Evolutionary conservation across 2,888 invertebrate species (phyloP).

Genomic region (Blera fallax): DNA sequence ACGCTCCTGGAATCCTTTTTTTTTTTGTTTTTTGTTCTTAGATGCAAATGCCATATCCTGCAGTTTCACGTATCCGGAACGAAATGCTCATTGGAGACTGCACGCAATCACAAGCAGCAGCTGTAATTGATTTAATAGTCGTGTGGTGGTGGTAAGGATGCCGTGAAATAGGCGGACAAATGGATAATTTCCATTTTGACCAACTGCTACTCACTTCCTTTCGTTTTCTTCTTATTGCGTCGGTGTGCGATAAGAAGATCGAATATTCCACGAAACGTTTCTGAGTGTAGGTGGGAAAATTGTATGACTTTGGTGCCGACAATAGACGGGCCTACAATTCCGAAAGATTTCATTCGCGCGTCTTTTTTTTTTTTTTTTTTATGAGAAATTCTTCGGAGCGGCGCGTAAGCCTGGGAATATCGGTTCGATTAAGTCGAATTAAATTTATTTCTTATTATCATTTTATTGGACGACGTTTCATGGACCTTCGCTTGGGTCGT

Average conservation of each 20-base stretch:
- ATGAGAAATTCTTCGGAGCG: not conserved
- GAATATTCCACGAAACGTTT: slow-evolving; percentile 27
- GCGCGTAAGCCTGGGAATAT: slow-evolving; percentile 20
- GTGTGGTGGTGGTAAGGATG: slow-evolving; percentile 20
- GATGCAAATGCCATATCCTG: slow-evolving; percentile 59
- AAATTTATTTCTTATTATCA: slow-evolving; percentile 67
- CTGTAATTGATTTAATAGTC: slow-evolving; percentile 66
- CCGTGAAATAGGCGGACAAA: slow-evolving; percentile 63
- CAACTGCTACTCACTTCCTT: slow-evolving; percentile 61
- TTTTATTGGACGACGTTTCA: slow-evolving; percentile 66
- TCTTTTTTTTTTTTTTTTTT: not conserved
- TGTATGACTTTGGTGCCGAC: slow-evolving; percentile 40
- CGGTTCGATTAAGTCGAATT: slow-evolving; percentile 53
- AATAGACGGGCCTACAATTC: slow-evolving; percentile 60
- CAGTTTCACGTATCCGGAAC: slow-evolving; percentile 43
- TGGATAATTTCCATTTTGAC: slow-evolving; percentile 61
- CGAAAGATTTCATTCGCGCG: not conserved
- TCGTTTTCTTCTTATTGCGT: not conserved
- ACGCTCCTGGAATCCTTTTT: slow-evolving; percentile 46
- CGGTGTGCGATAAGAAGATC: not conserved
- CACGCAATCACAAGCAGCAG: slow-evolving; percentile 53
- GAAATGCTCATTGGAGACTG: slow-evolving; percentile 48
- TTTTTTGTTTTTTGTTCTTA: slow-evolving; percentile 12
- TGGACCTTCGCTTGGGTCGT: not conserved
- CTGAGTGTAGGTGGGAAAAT: slow-evolving; percentile 49